Percentiles rank a stretch among this genome's conserved stretches.
Conservation (phyloP, 2,888 invertebrate genomes). For the Tridacna gigas region DNA sequence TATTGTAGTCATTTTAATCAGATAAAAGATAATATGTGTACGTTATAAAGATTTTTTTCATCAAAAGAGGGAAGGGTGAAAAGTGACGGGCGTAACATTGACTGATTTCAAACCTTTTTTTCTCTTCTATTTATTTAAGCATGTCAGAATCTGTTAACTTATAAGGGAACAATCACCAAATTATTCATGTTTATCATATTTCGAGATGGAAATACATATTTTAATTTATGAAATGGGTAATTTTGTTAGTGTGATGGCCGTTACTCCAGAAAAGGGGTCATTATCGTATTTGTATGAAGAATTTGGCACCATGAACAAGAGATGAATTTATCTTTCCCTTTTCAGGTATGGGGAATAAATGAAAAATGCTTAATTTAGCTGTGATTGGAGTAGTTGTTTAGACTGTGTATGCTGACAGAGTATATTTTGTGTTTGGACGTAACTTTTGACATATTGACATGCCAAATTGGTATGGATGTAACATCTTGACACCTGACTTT, state of each 20-base stretch:
- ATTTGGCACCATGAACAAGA: no score
- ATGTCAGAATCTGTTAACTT: constrained; percentile 5
- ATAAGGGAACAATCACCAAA: constrained; percentile 3
- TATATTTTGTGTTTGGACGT: constrained; percentile 5
- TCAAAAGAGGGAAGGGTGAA: neutral
- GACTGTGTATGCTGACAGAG: neutral
- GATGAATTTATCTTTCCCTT: neutral
- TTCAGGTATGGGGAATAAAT: neutral
- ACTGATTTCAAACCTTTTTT: constrained; percentile 10
- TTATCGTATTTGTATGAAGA: neutral
- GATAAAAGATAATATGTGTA: constrained; percentile 4
- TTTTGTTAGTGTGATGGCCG: constrained; percentile 2
- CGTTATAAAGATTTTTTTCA: neutral
- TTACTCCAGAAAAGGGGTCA: constrained; percentile 2
- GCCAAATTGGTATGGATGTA: no score
- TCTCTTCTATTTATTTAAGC: constrained; percentile 9
- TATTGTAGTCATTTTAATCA: neutral
- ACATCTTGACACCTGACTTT: no score
- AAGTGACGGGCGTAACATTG: constrained; percentile 4
- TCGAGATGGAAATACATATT: neutral
- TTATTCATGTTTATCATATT: neutral
- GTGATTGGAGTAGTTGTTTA: constrained; percentile 11
- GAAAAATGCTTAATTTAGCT: constrained; percentile 6
- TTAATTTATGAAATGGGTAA: neutral
- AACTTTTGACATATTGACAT: no score